Base-by-base conservation (phyloP, 2,888 invertebrate genomes). In the Furcula furcula region DNA sequence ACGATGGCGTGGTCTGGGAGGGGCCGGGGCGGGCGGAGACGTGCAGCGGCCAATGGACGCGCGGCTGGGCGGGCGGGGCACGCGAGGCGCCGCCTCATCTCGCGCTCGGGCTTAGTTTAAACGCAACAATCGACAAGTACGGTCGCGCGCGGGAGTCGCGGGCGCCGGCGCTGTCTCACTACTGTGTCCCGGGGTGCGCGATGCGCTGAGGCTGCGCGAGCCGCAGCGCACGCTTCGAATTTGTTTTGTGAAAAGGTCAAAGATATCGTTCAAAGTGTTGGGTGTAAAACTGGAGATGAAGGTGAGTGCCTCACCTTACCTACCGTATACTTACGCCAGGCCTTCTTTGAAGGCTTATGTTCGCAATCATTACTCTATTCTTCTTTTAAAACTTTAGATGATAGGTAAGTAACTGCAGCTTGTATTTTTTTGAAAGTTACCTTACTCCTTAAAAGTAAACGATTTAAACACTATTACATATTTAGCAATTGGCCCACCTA, bases 231-330 rank as follows among this genome's bases (percentile, higher is more conserved):
- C 60, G 56, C 59, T 58, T 60, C 61, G 63, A 60, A 58, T 74
- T 68, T 66, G 61, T 71, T 67, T 66, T 64, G 74, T 77, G 71
- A 52, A 49, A 16, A 41, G 42, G 48, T 56, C 40, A 51, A 53
- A 41, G 45, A 44, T 41, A 49, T 38, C 60, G 55, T 56, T 46
- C 75, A 78, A 76, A 66, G 80, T 82, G 83, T 75, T 80, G 71
- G 73, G 70, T 53, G 76, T 79, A 40, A 81, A 81, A 58, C 46
- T 74, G 59, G 82, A 84, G 57, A 85, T 85, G 85, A 85, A 85
- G 85, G 85, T 83, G 53, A 69, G 76, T 51, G 11, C 36, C 22
- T 36, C 31, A 35, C 31, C n/a, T n/a, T n/a, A n/a, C n/a, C n/a
- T n/a, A n/a, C n/a, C n/a, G n/a, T n/a, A n/a, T n/a, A n/a, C n/a